Conservation (phyloP, 1,140 invertebrate species). For the Ooceraea biroi region DNA sequence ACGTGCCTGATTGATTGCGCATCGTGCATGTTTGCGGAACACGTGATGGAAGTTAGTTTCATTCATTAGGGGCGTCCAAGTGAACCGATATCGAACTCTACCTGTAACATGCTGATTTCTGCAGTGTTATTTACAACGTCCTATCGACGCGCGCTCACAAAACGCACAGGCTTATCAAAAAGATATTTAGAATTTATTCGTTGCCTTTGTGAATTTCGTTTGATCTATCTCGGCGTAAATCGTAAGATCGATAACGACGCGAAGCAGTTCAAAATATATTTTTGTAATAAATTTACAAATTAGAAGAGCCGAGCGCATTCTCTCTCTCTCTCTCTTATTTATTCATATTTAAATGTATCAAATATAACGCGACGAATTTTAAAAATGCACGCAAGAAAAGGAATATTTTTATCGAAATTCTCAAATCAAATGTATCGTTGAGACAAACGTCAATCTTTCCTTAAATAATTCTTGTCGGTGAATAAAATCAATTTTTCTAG, state of each 20-base stretch:
- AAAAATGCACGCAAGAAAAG: background rate
- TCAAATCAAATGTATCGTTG: background rate
- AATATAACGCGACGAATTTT: too few species aligned
- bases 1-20: slow-evolving; percentile 51
- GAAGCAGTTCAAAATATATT: too few species aligned
- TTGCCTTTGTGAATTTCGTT: too few species aligned
- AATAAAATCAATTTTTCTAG: background rate
- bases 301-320: too few species aligned
- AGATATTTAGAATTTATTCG: too few species aligned
- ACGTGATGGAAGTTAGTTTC: slow-evolving; percentile 23
- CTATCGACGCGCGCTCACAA: background rate
- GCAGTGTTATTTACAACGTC: background rate
- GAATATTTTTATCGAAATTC: background rate
- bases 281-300: too few species aligned
- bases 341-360: too few species aligned
- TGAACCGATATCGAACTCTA: slow-evolving; percentile 6
- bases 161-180: background rate
- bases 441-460: background rate
- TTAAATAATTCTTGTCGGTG: background rate
- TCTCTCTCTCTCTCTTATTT: too few species aligned
- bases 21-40: slow-evolving; percentile 15
- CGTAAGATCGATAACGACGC: too few species aligned
- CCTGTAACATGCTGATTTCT: background rate
- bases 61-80: slow-evolving; percentile 1
- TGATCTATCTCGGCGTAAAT: too few species aligned